Conservation (phyloP, 2,888 invertebrate species). For the Gandaritis pyraliata region DNA sequence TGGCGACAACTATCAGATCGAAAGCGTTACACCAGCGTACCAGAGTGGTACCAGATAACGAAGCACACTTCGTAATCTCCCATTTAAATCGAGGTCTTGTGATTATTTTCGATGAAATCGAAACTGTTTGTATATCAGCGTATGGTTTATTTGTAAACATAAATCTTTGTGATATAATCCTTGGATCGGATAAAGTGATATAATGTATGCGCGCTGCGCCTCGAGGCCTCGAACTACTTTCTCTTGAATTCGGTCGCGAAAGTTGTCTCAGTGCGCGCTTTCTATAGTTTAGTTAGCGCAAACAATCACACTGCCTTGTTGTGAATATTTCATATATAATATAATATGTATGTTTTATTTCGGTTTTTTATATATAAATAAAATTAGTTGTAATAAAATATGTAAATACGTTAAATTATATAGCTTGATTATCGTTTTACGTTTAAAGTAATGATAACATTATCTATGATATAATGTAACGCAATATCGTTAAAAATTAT, state of each 20-base stretch:
- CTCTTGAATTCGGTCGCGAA: constrained; percentile 84
- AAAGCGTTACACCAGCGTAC: constrained; percentile 46
- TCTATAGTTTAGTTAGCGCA: constrained; percentile 76
- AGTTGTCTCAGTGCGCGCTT: constrained; percentile 80
- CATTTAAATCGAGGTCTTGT: constrained; percentile 22
- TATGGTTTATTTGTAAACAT: constrained; percentile 51
- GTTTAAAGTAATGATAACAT: constrained; percentile 35
- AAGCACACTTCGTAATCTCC: constrained; percentile 38
- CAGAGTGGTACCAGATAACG: constrained; percentile 5
- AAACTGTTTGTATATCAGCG: constrained; percentile 34
- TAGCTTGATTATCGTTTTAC: constrained; percentile 27
- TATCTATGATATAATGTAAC: constrained; percentile 49
- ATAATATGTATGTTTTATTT: constrained; percentile 5
- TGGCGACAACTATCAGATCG: constrained; percentile 51
- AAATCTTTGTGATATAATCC: constrained; percentile 73
- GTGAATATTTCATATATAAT: constrained; percentile 41
- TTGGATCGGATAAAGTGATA: constrained; percentile 75
- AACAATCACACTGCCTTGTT: constrained; percentile 56
- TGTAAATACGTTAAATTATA: neutral
- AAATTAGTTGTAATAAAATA: neutral
- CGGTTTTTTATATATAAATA: too few relatives aligned
- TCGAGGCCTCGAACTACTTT: constrained; percentile 80
- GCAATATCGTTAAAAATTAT: constrained; percentile 8
- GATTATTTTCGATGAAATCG: constrained; percentile 33
- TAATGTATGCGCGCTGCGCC: constrained; percentile 76